phyloP scores from a whole-genome alignment of 2,888 invertebrate species.

The Rotaria socialis region DNA sequence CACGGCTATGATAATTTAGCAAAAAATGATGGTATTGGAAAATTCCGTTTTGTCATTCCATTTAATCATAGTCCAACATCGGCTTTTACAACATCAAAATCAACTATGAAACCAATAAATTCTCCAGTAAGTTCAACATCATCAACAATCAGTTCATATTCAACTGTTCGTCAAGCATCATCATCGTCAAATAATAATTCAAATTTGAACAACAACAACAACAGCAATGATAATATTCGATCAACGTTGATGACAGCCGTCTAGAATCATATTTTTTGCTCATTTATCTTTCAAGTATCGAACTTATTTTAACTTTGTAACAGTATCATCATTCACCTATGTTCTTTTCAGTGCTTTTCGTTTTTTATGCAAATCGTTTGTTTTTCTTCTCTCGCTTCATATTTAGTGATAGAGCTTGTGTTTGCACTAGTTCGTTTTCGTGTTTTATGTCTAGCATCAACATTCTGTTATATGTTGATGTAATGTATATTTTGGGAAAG shows the following conservation, averaged over 20 bases:
- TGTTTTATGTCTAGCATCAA: neutral
- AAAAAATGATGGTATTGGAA: neutral
- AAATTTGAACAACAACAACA: neutral
- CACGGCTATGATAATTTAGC: slow-evolving; percentile 16
- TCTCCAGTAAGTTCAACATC: neutral
- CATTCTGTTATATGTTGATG: neutral
- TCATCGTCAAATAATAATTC: neutral
- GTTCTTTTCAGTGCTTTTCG: neutral
- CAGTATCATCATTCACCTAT: neutral
- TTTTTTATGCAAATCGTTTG: neutral
- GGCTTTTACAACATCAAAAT: neutral
- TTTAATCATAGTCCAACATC: slow-evolving; percentile 33
- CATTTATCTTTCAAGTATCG: slow-evolving; percentile 3
- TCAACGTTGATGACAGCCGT: neutral
- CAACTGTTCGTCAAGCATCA: neutral
- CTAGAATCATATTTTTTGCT: neutral
- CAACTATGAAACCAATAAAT: neutral
- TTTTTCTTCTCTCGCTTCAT: neutral
- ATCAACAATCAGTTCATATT: neutral
- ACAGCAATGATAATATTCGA: neutral
- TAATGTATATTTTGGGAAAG: neutral
- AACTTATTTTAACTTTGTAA: neutral
- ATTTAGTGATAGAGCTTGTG: neutral
- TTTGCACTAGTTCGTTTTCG: neutral
- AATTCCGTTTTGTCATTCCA: slow-evolving; percentile 33